Evolutionary conservation across 2,888 invertebrate genomes (phyloP).

Genomic region (Pyrgus malvae): DNA sequence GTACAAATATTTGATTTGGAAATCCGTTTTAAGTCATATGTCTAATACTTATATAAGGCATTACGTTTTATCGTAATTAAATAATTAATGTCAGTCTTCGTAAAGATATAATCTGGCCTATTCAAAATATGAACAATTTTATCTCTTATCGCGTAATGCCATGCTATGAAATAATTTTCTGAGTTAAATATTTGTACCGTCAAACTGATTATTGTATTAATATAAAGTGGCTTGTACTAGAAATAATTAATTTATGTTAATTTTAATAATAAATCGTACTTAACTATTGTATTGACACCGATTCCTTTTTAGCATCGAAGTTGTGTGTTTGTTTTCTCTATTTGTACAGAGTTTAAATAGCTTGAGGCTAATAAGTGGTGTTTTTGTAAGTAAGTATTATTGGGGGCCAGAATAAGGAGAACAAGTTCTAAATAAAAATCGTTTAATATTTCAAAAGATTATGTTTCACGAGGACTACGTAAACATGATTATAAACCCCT

Average conservation of each 20-base stretch:
- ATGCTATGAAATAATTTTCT: no score
- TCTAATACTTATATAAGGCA: no score
- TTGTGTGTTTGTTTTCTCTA: constrained; percentile 26
- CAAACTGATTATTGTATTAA: constrained; percentile 9
- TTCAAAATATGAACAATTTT: no score
- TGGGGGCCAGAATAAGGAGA: no score
- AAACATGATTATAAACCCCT: no score
- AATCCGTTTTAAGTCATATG: not conserved
- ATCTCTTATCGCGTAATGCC: no score
- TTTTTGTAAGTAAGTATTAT: constrained; percentile 2
- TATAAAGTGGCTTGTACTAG: constrained; percentile 27
- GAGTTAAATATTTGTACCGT: constrained; percentile 16
- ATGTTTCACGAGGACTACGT: no score
- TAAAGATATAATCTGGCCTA: no score
- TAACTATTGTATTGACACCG: constrained; percentile 38
- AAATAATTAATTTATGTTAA: constrained; percentile 39
- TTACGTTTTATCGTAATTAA: no score
- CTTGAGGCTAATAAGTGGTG: constrained; percentile 33
- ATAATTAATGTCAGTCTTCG: no score
- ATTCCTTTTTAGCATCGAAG: constrained; percentile 17
- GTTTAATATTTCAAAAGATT: no score
- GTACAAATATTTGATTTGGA: constrained; percentile 1
- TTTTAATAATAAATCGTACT: constrained; percentile 44
- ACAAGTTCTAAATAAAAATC: no score
- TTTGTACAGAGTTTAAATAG: constrained; percentile 8